Evolutionary conservation across 2,888 invertebrate species (phyloP).

Genomic region (Harpalus rufipes): DNA sequence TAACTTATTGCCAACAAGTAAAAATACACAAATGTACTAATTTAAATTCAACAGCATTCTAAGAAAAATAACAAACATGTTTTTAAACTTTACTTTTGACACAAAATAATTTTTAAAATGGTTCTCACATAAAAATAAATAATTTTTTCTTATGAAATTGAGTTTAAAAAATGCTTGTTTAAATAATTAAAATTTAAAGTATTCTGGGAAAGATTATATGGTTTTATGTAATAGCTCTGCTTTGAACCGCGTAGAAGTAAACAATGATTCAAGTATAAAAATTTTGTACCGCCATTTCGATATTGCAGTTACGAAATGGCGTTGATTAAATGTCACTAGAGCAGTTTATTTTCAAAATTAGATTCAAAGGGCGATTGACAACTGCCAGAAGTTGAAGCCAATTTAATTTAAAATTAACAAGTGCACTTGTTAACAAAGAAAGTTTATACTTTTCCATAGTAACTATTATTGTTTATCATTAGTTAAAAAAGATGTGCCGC

Average conservation of each 20-base stretch:
- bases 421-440: not conserved
- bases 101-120: not conserved
- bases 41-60: not conserved
- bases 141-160: not conserved
- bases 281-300: constrained; percentile 34
- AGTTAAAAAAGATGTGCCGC: no score
- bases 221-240: not conserved
- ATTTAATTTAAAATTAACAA: constrained; percentile 5
- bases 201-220: not conserved
- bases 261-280: constrained; percentile 18
- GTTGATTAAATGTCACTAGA: constrained; percentile 58
- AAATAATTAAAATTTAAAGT: not conserved
- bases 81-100: not conserved
- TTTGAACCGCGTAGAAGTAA: constrained; percentile 1
- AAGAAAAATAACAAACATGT: constrained; percentile 10
- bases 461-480: no score
- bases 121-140: not conserved
- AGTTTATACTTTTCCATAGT: not conserved
- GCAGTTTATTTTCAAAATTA: constrained; percentile 47
- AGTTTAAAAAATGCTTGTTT: not conserved
- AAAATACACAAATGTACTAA: constrained; percentile 1
- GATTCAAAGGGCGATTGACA: constrained; percentile 49
- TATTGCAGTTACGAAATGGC: constrained; percentile 18
- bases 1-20: constrained; percentile 3
- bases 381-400: constrained; percentile 53